Conservation (phyloP, 92 coral and sea anemone species). For the Phymanthus crucifer region DNA sequence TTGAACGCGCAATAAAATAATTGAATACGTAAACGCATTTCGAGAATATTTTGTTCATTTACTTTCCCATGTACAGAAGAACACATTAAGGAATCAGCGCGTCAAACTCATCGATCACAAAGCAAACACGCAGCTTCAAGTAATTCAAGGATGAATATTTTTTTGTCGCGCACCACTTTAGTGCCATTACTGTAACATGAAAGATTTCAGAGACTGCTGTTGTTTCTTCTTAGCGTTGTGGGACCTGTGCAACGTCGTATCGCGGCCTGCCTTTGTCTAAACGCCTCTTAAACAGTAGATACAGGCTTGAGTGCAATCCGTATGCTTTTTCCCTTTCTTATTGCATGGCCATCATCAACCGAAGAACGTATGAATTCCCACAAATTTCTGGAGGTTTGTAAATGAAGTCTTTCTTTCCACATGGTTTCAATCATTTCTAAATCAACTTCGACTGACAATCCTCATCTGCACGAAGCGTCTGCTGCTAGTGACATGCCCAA, state of each 20-base stretch:
- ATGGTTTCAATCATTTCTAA: background rate
- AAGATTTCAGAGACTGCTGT: too few species aligned
- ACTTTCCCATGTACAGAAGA: background rate
- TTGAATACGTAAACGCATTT: background rate
- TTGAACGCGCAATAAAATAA: background rate
- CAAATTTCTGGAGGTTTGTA: background rate
- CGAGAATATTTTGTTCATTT: too few species aligned
- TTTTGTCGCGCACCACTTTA: background rate
- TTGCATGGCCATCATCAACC: too few species aligned
- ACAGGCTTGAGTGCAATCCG: too few species aligned
- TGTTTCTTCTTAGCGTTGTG: too few species aligned
- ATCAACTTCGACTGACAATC: slow-evolving; percentile 37
- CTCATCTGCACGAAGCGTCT: slow-evolving; percentile 50
- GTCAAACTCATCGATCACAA: background rate
- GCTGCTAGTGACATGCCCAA: slow-evolving; percentile 11
- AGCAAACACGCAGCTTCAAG: background rate
- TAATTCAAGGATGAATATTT: background rate
- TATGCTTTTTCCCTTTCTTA: too few species aligned
- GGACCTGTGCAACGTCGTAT: too few species aligned
- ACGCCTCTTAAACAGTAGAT: too few species aligned
- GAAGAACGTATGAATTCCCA: background rate
- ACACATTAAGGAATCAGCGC: background rate
- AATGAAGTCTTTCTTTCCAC: background rate
- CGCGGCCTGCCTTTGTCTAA: too few species aligned
- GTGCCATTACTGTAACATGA: background rate